A percentile compares a stretch with the other conserved stretches of the same genome.
Evolutionary conservation across 2,113 vertebrate species (phyloP).

Genomic region (Aplodontia rufa): DNA sequence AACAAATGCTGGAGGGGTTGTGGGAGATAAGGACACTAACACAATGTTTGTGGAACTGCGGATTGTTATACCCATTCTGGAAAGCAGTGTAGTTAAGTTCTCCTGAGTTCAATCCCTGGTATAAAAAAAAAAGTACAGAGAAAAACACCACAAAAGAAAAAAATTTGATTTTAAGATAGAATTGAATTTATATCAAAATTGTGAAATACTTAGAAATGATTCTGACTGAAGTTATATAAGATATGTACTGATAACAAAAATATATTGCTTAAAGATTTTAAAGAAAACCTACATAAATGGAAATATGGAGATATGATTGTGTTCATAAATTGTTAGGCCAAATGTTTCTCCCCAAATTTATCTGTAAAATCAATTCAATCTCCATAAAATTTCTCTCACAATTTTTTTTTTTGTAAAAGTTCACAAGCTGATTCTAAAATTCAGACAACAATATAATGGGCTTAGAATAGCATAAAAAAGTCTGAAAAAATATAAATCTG

Average conservation of each 20-base stretch:
- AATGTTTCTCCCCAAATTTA: not conserved
- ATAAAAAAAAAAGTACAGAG: no score
- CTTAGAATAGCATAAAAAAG: not conserved
- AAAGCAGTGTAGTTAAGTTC: no score
- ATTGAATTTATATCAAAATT: not conserved
- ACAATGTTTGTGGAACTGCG: no score
- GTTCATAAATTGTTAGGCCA: not conserved
- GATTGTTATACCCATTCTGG: no score
- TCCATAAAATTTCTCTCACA: not conserved
- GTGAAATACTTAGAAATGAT: not conserved
- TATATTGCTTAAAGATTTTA: not conserved
- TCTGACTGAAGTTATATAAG: not conserved
- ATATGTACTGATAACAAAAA: not conserved
- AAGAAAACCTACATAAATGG: not conserved
- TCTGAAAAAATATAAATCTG: not conserved
- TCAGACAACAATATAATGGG: not conserved
- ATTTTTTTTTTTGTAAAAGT: not conserved
- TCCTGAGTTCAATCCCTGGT: no score
- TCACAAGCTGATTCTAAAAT: not conserved
- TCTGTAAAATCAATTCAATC: not conserved
- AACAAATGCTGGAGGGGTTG: no score
- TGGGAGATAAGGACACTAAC: no score
- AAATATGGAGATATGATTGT: not conserved
- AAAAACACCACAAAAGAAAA: no score
- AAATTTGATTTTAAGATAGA: not conserved